Conservation (phyloP, 2,888 invertebrate genomes). For the Apodemia zela region DNA sequence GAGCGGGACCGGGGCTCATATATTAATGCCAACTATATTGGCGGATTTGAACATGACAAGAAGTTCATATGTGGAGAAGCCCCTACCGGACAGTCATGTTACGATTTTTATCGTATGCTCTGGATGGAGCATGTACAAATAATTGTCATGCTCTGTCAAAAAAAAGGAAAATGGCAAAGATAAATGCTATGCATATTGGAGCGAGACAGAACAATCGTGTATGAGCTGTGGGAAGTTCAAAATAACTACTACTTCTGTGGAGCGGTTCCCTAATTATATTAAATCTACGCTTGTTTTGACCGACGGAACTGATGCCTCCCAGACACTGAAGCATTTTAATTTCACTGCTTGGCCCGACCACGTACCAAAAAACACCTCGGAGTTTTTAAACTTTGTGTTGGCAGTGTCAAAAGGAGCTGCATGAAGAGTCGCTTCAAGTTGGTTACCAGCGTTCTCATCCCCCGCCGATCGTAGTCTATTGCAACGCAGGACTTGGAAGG, state of each 20-base stretch:
- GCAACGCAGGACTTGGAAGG: not conserved
- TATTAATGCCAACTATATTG: conserved; percentile 15
- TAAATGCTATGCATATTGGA: conserved; percentile 6
- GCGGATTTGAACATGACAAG: conserved; percentile 14
- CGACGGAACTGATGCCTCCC: not conserved
- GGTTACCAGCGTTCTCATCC: not conserved
- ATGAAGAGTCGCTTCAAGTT: not conserved
- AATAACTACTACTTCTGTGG: conserved; percentile 1
- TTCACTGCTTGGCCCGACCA: conserved; percentile 5
- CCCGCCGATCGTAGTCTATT: conserved; percentile 3
- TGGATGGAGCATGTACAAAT: conserved; percentile 16
- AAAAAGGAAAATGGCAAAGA: not conserved
- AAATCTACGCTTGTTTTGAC: conserved; percentile 2
- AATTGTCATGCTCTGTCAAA: conserved; percentile 16
- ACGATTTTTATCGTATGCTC: conserved; percentile 15
- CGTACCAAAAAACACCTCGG: not conserved
- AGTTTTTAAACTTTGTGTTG: not conserved
- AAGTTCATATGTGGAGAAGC: conserved; percentile 13
- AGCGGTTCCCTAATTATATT: conserved; percentile 10
- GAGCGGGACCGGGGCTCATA: conserved; percentile 3
- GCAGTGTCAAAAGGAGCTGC: not conserved
- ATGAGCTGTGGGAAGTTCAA: conserved; percentile 8
- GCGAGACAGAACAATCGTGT: conserved; percentile 3
- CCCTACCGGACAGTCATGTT: not conserved
- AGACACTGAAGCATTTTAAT: not conserved